phyloP scores from a whole-genome alignment of 2,797 vertebrate species.

The Phyllotis vaccarum region DNA sequence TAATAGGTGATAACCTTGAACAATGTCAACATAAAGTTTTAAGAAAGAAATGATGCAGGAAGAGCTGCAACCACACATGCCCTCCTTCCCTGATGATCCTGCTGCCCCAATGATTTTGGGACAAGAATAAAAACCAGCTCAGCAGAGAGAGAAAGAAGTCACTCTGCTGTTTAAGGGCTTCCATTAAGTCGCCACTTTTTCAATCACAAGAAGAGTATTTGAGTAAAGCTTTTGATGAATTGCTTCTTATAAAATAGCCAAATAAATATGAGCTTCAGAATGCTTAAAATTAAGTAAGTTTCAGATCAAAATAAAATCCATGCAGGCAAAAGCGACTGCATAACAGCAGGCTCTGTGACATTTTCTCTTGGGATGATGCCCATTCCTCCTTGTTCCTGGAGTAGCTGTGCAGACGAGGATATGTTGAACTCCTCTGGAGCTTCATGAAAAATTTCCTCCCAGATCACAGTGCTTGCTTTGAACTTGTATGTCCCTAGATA shows the following conservation, averaged over 20 bases:
- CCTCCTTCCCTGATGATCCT: too few species aligned
- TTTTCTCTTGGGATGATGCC: neutral
- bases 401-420: neutral
- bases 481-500: neutral
- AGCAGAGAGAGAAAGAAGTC: neutral
- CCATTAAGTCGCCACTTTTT: neutral
- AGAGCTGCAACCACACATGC: fast-evolving
- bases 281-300: neutral
- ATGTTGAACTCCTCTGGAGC: neutral
- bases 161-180: neutral
- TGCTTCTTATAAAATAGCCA: neutral
- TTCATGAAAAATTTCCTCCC: neutral
- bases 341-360: neutral
- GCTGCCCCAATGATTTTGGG: neutral
- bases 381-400: neutral
- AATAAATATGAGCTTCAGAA: neutral
- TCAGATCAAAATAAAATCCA: neutral
- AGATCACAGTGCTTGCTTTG: neutral
- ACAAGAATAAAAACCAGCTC: neutral
- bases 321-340: neutral
- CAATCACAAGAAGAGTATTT: neutral
- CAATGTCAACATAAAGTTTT: neutral
- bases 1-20: neutral
- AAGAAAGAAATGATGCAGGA: neutral
- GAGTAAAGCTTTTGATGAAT: neutral